phyloP scores from a whole-genome alignment of 2,113 vertebrate species.

The Centropus bengalensis region DNA sequence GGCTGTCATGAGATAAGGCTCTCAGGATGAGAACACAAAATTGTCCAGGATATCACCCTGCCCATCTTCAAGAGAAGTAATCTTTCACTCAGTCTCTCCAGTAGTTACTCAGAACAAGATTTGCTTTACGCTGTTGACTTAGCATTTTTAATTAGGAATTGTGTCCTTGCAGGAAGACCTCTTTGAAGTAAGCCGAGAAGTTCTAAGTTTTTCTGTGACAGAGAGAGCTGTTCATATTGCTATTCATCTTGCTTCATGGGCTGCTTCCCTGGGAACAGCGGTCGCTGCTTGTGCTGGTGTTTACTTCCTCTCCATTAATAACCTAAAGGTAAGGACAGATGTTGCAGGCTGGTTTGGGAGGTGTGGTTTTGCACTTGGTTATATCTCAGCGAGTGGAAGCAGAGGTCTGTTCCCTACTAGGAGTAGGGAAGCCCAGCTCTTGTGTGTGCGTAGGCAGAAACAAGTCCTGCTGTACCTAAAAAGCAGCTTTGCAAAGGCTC shows the following conservation, averaged over 20 bases:
- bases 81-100: neutral
- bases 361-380: accelerated
- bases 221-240: constrained; percentile 67
- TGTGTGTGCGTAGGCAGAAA: neutral
- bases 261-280: constrained; percentile 78
- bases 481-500: neutral
- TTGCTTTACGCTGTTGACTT: neutral
- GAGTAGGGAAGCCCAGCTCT: neutral
- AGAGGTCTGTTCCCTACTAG: accelerated
- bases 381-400: neutral
- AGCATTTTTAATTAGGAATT: neutral
- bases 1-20: neutral
- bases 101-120: neutral
- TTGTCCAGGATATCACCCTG: neutral
- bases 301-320: constrained; percentile 82
- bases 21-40: neutral
- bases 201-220: constrained; percentile 38
- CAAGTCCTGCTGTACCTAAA: neutral
- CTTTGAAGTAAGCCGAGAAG: constrained; percentile 75
- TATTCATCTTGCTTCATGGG: constrained; percentile 81
- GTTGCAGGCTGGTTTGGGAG: neutral
- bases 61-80: neutral
- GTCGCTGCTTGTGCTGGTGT: constrained; percentile 79
- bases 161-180: constrained; percentile 83
- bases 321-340: constrained; percentile 74